A percentile compares a stretch with the other conserved stretches of the same genome.
Conservation (phyloP, 2,797 vertebrate species). For the Muscicapa striata region DNA sequence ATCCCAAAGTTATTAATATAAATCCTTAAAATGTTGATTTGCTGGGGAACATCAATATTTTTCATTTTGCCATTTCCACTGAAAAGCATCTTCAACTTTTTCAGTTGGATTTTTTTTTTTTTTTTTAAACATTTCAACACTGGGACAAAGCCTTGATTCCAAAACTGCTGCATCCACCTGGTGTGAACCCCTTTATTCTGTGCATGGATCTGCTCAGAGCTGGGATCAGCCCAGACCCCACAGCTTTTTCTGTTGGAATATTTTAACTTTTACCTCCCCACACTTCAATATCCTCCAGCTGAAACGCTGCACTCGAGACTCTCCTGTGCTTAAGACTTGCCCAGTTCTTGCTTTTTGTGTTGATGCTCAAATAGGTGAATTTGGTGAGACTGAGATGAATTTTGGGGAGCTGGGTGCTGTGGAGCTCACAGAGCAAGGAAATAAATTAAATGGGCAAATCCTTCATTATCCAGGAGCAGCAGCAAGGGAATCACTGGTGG, state of each 20-base stretch:
- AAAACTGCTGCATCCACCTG: background rate
- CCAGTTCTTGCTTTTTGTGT: background rate
- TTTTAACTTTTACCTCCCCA: background rate
- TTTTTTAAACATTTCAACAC: background rate
- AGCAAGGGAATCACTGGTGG: background rate
- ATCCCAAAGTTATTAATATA: background rate
- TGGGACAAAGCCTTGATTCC: background rate
- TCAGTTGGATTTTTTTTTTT: background rate
- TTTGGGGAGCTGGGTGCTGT: background rate
- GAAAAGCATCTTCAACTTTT: background rate
- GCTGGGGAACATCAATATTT: background rate
- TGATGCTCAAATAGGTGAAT: background rate
- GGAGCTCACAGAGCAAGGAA: background rate
- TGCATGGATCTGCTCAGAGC: background rate
- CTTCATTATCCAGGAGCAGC: background rate
- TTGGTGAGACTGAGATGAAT: background rate
- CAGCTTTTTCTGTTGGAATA: background rate
- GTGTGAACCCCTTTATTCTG: background rate
- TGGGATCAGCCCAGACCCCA: background rate
- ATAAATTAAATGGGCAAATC: background rate
- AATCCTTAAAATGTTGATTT: slow-evolving; percentile 7
- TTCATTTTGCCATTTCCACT: background rate
- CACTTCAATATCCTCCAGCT: background rate
- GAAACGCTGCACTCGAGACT: background rate
- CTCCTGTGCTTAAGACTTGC: background rate